Conservation (phyloP, 1,140 invertebrate genomes). For the Holotrichia oblita region DNA sequence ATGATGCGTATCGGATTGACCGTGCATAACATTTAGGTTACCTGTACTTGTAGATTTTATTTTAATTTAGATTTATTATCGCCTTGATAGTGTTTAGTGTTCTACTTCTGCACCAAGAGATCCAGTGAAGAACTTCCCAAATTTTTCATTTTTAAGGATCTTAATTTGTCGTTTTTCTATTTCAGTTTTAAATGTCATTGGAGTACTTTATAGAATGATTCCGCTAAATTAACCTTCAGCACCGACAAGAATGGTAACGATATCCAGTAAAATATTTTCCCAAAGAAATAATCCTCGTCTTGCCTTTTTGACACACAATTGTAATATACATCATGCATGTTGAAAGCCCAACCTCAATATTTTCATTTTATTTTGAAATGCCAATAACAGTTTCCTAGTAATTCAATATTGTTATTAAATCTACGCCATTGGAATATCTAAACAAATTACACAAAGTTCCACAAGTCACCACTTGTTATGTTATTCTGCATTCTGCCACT, state of each 20-base stretch:
- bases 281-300: constrained; percentile 62
- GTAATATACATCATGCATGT: constrained; percentile 84
- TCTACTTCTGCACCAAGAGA: too few species aligned
- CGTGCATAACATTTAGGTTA: too few species aligned
- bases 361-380: constrained; percentile 70
- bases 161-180: constrained; percentile 51
- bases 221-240: constrained; percentile 74
- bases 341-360: constrained; percentile 79
- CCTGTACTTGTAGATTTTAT: too few species aligned
- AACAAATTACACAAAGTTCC: constrained; percentile 83
- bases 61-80: too few species aligned
- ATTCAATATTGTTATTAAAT: constrained; percentile 66
- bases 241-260: constrained; percentile 70
- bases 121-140: too few species aligned
- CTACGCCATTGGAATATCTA: constrained; percentile 69
- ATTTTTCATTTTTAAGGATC: constrained; percentile 58
- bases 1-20: too few species aligned
- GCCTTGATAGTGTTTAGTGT: too few species aligned
- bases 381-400: constrained; percentile 67
- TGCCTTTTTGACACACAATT: constrained; percentile 65
- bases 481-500: constrained; percentile 67
- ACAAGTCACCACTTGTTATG: constrained; percentile 80
- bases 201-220: constrained; percentile 75
- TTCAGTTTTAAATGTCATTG: constrained; percentile 62
- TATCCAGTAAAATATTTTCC: constrained; percentile 64